Evolutionary conservation across 2,888 invertebrate species (phyloP).

Genomic region (Synanthedon vespiformis): DNA sequence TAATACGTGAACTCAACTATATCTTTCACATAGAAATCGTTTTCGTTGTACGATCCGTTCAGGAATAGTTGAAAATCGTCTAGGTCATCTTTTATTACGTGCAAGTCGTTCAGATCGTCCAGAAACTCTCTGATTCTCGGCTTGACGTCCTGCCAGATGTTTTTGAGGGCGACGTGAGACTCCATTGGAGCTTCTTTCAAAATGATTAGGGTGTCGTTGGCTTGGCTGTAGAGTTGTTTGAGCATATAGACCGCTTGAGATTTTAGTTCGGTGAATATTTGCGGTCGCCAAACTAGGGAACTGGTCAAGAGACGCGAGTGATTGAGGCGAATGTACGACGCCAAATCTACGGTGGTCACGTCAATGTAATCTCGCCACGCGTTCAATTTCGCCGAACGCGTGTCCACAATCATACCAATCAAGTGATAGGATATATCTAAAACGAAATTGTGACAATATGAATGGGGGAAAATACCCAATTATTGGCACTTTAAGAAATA

Average conservation of each 20-base stretch:
- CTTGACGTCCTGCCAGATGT: slow-evolving; percentile 82
- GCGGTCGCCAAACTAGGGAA: slow-evolving; percentile 83
- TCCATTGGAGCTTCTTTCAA: slow-evolving; percentile 74
- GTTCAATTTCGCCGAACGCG: slow-evolving; percentile 79
- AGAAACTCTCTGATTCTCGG: slow-evolving; percentile 77
- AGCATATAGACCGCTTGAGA: slow-evolving; percentile 35
- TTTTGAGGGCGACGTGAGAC: slow-evolving; percentile 73
- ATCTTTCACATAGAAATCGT: slow-evolving; percentile 87
- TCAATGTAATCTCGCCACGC: slow-evolving; percentile 88
- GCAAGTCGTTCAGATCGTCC: slow-evolving; percentile 79
- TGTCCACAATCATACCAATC: slow-evolving; percentile 81
- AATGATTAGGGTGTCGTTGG: slow-evolving; percentile 54
- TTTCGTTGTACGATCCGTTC: slow-evolving; percentile 81
- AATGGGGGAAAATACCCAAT: too few relatives aligned
- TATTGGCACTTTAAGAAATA: too few relatives aligned
- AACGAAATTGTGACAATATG: slow-evolving; percentile 9
- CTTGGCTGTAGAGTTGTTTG: slow-evolving; percentile 48
- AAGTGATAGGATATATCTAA: slow-evolving; percentile 72
- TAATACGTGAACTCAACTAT: slow-evolving; percentile 77
- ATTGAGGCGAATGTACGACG: slow-evolving; percentile 84
- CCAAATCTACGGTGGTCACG: slow-evolving; percentile 80
- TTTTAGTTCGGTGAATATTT: slow-evolving; percentile 70
- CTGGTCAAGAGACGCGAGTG: slow-evolving; percentile 86
- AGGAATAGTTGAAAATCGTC: slow-evolving; percentile 77
- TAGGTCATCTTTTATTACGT: slow-evolving; percentile 79